A percentile compares a stretch with the other conserved stretches of the same genome.
These are phyloP conservation scores for Sepioteuthis lessoniana DNA, from an alignment of 2,888 invertebrate species.

Conservation along the genomic window DNA sequence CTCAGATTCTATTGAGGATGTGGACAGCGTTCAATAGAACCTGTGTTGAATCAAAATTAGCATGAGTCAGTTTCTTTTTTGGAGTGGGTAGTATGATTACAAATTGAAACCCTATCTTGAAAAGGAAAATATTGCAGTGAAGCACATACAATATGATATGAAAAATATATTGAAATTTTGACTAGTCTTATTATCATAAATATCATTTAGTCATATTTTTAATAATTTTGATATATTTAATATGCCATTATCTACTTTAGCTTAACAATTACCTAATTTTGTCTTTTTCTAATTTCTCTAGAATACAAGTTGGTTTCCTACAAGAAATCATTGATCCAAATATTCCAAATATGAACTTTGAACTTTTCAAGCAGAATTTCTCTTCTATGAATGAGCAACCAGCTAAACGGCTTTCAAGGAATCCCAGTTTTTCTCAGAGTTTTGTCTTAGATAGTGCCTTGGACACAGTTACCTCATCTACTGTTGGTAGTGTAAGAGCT, in stretches of 20 bases:
- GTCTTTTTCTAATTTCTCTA: slow-evolving; percentile 57
- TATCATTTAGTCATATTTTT: too few species aligned
- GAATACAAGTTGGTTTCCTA: slow-evolving; percentile 74
- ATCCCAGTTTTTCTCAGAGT: slow-evolving; percentile 13
- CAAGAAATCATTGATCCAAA: slow-evolving; percentile 84
- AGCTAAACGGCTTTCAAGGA: background rate
- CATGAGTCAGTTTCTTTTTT: too few species aligned
- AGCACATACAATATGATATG: too few species aligned
- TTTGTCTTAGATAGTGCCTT: background rate
- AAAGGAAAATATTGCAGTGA: too few species aligned
- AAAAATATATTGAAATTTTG: too few species aligned
- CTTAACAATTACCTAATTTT: background rate
- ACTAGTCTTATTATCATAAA: too few species aligned
- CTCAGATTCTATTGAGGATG: too few species aligned
- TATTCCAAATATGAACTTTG: slow-evolving; percentile 77
- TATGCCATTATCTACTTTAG: background rate
- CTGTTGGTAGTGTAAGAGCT: background rate
- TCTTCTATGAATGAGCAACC: background rate
- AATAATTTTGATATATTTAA: background rate
- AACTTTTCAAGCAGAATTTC: slow-evolving; percentile 56
- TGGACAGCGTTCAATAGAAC: too few species aligned
- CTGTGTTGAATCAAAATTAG: too few species aligned
- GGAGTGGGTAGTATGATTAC: too few species aligned
- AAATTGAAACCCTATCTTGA: too few species aligned
- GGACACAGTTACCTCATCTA: background rate